Percentiles rank a stretch among this genome's conserved stretches.
These are phyloP conservation scores for Centruroides vittatus DNA, from an alignment of 1,140 invertebrate genomes.

Conservation along the genomic window DNA sequence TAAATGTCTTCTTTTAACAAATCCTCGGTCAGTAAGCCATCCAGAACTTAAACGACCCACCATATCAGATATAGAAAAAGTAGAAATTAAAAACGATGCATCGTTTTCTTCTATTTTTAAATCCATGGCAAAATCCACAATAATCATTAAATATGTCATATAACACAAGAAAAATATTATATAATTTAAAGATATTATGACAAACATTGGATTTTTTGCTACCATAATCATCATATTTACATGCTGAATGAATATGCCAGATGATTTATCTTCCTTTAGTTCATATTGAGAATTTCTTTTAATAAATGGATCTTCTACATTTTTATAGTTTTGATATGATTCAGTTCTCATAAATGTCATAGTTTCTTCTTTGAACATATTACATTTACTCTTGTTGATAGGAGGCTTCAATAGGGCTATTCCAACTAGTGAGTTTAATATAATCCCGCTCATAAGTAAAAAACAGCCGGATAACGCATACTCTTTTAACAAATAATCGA, in stretches of 20 bases:
- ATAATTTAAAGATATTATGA: conserved; percentile 11
- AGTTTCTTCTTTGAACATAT: no score
- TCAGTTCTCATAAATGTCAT: no score
- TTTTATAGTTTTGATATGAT: no score
- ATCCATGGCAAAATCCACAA: conserved; percentile 19
- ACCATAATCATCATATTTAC: no score
- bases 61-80: conserved; percentile 16
- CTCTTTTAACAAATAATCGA: conserved; percentile 21
- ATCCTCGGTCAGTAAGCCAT: conserved; percentile 15
- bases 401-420: conserved; percentile 6
- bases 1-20: conserved; percentile 12
- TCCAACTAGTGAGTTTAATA: conserved; percentile 7
- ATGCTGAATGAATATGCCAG: no score
- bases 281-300: no score
- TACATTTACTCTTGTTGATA: no score
- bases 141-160: conserved; percentile 16
- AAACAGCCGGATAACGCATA: conserved; percentile 13
- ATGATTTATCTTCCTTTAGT: no score
- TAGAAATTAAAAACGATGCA: conserved; percentile 13
- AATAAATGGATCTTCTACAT: no score
- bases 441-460: conserved; percentile 14
- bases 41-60: conserved; percentile 15
- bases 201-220: conserved; percentile 11
- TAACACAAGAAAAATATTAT: conserved; percentile 12
- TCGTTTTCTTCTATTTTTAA: conserved; percentile 6